These are phyloP conservation scores for Margaritifera margaritifera DNA, from an alignment of 2,888 invertebrate genomes.

Conservation along the genomic window DNA sequence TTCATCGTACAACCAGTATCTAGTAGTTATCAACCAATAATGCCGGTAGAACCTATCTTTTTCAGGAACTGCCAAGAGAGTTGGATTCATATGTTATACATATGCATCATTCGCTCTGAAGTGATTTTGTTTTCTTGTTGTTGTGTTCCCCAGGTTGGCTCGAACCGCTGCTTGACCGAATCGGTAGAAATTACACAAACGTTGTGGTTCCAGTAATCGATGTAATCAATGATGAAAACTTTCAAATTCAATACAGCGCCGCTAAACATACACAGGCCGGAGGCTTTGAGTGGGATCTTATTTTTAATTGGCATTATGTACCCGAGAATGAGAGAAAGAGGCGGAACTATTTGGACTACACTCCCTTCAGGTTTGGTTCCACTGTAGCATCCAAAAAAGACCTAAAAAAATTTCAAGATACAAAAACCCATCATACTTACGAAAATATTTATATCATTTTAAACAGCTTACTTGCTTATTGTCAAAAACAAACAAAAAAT, in stretches of 20 bases:
- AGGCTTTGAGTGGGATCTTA: slow-evolving; percentile 44
- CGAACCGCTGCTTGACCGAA: slow-evolving; percentile 36
- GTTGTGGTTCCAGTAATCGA: slow-evolving; percentile 51
- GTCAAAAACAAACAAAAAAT: no score
- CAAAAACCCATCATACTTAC: no score
- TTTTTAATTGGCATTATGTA: slow-evolving; percentile 44
- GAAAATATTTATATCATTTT: no score
- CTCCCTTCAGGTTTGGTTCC: slow-evolving; percentile 26
- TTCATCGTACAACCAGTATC: no score
- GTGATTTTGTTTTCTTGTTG: neutral
- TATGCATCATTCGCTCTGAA: no score
- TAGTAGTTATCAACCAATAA: no score
- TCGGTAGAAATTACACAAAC: slow-evolving; percentile 33
- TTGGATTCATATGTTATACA: no score
- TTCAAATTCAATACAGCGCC: slow-evolving; percentile 24
- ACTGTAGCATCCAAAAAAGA: neutral
- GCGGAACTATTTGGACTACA: slow-evolving; percentile 12
- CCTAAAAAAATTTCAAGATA: neutral
- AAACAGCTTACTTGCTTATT: no score
- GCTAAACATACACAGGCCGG: slow-evolving; percentile 28
- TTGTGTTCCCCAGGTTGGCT: slow-evolving; percentile 42
- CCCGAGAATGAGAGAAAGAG: slow-evolving; percentile 34
- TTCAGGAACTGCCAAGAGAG: no score
- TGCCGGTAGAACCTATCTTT: no score
- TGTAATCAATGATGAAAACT: slow-evolving; percentile 37